Percentiles rank a stretch among this genome's conserved stretches.
phyloP scores from a whole-genome alignment of 2,113 vertebrate genomes.

The Formicarius rufipectus region DNA sequence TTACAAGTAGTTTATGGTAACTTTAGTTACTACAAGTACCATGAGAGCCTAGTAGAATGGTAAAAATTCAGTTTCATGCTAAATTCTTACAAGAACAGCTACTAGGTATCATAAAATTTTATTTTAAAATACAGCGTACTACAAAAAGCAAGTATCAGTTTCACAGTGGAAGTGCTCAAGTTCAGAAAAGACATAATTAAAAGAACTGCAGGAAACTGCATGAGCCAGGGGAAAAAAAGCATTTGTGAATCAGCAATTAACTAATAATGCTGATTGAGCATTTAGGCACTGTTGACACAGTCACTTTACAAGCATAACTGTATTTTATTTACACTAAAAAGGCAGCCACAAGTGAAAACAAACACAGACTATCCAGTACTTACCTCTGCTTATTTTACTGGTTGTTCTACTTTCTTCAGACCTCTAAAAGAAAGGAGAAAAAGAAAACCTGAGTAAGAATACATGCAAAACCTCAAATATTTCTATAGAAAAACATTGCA shows the following conservation, averaged over 20 bases:
- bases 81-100: background rate
- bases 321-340: background rate
- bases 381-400: slow-evolving; percentile 64
- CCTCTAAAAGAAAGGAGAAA: slow-evolving; percentile 42
- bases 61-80: background rate
- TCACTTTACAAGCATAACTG: background rate
- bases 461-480: background rate
- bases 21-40: background rate
- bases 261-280: background rate
- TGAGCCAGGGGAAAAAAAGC: background rate
- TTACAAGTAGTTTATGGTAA: background rate
- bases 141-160: background rate
- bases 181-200: background rate
- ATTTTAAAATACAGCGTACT: background rate
- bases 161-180: background rate
- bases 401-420: slow-evolving; percentile 45
- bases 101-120: background rate
- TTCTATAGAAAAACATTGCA: background rate
- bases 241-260: background rate
- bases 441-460: background rate
- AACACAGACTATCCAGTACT: background rate
- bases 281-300: background rate
- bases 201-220: background rate
- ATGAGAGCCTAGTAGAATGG: background rate
- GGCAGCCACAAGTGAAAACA: background rate